These are phyloP conservation scores for Spodoptera frugiperda DNA, from an alignment of 1,140 invertebrate genomes.

Conservation along the genomic window DNA sequence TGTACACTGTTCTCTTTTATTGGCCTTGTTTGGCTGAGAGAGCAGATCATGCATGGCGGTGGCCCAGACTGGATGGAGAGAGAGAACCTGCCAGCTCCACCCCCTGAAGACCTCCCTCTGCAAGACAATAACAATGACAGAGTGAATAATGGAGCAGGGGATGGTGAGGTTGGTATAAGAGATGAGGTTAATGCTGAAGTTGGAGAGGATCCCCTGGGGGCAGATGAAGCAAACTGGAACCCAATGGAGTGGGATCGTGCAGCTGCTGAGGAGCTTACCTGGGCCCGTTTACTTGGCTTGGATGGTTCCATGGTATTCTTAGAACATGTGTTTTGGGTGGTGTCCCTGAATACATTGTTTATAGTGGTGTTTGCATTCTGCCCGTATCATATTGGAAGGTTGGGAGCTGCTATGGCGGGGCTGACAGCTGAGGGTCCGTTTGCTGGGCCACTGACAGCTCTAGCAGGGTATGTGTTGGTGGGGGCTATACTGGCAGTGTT, in stretches of 20 bases:
- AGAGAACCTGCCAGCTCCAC: conserved; percentile 86
- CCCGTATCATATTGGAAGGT: conserved; percentile 97
- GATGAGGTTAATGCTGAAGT: conserved; percentile 78
- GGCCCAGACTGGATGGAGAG: conserved; percentile 97
- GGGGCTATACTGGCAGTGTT: conserved; percentile 94
- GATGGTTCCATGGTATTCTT: conserved; percentile 99
- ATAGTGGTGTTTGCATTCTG: conserved; percentile 98
- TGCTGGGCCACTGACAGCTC: conserved; percentile 96
- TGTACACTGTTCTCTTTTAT: conserved; percentile 99
- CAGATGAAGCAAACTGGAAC: conserved; percentile 98
- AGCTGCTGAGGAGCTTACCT: conserved; percentile 98
- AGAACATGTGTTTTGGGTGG: conserved; percentile 99
- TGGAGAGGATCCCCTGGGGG: conserved; percentile 87
- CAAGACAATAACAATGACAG: conserved; percentile 81
- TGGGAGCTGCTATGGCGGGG: conserved; percentile 92
- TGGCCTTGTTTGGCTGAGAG: conserved; percentile 97
- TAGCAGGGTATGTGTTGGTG: conserved; percentile 97
- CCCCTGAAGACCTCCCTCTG: conserved; percentile 71
- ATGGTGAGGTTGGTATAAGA: conserved; percentile 65
- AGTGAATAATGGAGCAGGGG: conserved; percentile 72
- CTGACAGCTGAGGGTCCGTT: conserved; percentile 93
- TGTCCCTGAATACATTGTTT: conserved; percentile 98
- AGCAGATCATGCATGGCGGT: conserved; percentile 99
- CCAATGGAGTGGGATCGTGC: conserved; percentile 99
- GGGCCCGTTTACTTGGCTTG: conserved; percentile 97